Base-by-base conservation (phyloP, 2,888 invertebrate genomes). In the Enchytraeus crypticus region DNA sequence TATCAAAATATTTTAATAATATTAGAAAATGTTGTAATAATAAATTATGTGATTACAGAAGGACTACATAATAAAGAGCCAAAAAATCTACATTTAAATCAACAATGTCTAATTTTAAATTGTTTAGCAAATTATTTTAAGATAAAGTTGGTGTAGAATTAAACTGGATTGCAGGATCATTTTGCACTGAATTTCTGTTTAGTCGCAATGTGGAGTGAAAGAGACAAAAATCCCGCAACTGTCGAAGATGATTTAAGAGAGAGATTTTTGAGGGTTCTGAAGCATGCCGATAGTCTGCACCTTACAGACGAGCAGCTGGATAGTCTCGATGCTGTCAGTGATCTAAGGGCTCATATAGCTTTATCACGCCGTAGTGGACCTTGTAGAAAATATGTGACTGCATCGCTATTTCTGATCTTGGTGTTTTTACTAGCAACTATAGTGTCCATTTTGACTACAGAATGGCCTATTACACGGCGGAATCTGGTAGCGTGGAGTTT, bases 401-500 rank as follows among this genome's bases (percentile, higher is more conserved):
- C 26, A 21, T 43, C 43, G 11, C 23, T 23, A 26, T 27, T 21
- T 2, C 14, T 32, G 26, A 32, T 26, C 54, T n/a, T 58, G 49
- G 23, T 45, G 14, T 8, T 55, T 27, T 34, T 18, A 30, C 18
- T 53, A 34, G 27, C 53, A 8, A n/a, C 47, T 30, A n/a, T 30
- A 33, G 14, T 27, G 11, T 5, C 49, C 11, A 26, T 56, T 4
- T 29, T 62, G 4, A 21, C 54, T 3, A 29, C 53, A 21, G 60
- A 65, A 30, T 65, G 63, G 63, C 65, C 65, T 5, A 27, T 63
- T 27, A 11, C 23, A 11, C 51, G 33, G 1, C 30, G 21, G 27
- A 26, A 54, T 26, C 27, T 53, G 8, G 30, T 34, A 5, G 43
- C 43, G 23, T 53, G 33, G 43, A 49, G 59, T 23, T 54, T 59